Base-by-base conservation (phyloP, 1,140 invertebrate species). In the Drosophila pseudoananassae region DNA sequence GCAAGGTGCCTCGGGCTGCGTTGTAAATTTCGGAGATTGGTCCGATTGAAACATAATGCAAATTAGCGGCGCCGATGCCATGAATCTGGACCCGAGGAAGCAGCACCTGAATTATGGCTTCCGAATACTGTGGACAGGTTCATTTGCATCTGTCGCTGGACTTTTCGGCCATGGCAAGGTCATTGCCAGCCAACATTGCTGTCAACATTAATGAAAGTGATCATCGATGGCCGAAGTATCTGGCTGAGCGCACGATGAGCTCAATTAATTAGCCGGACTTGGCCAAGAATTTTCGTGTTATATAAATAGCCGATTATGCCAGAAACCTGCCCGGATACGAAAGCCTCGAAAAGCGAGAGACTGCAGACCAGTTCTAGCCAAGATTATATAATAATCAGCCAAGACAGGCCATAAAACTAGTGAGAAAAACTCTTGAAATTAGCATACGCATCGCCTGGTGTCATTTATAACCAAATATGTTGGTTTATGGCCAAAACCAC, bases 231-330 rank as follows among this genome's bases (percentile, higher is more conserved):
- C 1, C 31, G 6, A 33, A n/a, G n/a, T 20, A 7, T 9, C 15
- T 46, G n/a, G n/a, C 23, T 29, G 76, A 59, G 61, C 73, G 63
- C 73, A 31, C 63, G 65, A 69, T 58, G 66, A 63, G 51, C 84
- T 75, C 82, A 87, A 85, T 85, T 85, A 85, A 85, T 85, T 70
- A 65, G 61, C 45, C 49, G 51, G 61, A 49, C 68, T 45, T 47
- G 20, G 14, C 12, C 27, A 56, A 85, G 73, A 85, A 88, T 87
- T 78, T 80, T 70, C 53, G 65, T 14, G 46, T 59, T 60, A 64
- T 87, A 87, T 64, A 82, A 88, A 82, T 82, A 85, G 61, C 60
- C 59, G 49, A 88, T 85, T 85, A 85, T 85, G 78, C 78, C 59
- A 88, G 29, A 88, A 85, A 85, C 82, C 82, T 65, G 82, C 69